Evolutionary conservation across 2,888 invertebrate genomes (phyloP).

Genomic region (Clunio marinus): DNA sequence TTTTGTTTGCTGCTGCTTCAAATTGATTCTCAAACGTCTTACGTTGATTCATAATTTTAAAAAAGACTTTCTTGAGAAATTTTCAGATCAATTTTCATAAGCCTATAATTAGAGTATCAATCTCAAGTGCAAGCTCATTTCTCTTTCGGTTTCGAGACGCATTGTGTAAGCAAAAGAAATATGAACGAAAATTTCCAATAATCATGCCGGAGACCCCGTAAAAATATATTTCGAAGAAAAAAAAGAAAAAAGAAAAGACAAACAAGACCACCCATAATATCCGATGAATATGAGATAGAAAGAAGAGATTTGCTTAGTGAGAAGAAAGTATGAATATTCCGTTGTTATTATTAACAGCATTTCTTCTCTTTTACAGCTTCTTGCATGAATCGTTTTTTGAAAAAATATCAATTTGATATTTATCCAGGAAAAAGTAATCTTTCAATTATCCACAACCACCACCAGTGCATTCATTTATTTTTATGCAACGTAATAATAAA

Average conservation of each 20-base stretch:
- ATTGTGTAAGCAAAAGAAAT: neutral
- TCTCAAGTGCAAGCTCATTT: neutral
- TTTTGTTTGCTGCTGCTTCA: too few species aligned
- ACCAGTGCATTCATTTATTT: neutral
- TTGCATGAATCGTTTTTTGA: neutral
- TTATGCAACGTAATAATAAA: slow-evolving; percentile 30
- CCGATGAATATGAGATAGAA: neutral
- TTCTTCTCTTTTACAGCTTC: neutral
- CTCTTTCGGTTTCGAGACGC: too few species aligned
- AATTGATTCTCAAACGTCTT: neutral
- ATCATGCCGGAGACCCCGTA: slow-evolving; percentile 2
- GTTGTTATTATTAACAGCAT: slow-evolving; percentile 4
- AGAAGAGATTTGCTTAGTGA: too few species aligned
- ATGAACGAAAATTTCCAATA: neutral
- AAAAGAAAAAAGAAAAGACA: slow-evolving; percentile 6
- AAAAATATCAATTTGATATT: too few species aligned
- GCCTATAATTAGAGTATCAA: slow-evolving; percentile 7
- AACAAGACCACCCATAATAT: slow-evolving; percentile 36
- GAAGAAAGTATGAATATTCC: slow-evolving; percentile 24
- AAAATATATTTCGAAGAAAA: neutral
- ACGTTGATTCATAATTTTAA: neutral
- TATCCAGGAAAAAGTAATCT: slow-evolving; percentile 37
- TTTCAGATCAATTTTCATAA: neutral
- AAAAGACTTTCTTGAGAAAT: neutral
- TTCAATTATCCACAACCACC: slow-evolving; percentile 36